Percentiles rank a stretch among this genome's conserved stretches.
These are phyloP conservation scores for Anoura caudifer DNA, from an alignment of 2,113 vertebrate species.

Conservation along the genomic window DNA sequence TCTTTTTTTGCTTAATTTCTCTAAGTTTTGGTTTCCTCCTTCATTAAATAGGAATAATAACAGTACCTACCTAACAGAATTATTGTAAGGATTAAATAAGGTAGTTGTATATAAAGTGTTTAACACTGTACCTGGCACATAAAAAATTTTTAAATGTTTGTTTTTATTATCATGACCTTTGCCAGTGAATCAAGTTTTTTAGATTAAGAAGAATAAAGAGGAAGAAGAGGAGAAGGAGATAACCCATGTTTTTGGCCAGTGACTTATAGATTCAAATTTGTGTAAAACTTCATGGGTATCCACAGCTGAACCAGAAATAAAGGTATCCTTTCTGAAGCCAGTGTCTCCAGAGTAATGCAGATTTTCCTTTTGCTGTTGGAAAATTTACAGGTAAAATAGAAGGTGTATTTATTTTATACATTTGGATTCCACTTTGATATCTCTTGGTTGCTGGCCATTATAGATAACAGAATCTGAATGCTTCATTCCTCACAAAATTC, in stretches of 20 bases:
- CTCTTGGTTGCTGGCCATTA: background rate
- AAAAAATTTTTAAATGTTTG: background rate
- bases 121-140: background rate
- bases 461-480: background rate
- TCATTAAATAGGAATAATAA: background rate
- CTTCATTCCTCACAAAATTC: background rate
- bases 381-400: conserved; percentile 28
- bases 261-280: background rate
- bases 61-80: background rate
- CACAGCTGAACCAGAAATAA: accelerated
- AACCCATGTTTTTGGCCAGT: background rate
- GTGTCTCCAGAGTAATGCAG: background rate
- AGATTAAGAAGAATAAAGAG: background rate
- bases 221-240: background rate
- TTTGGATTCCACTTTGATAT: background rate
- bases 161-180: background rate
- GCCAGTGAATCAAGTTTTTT: conserved; percentile 3
- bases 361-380: conserved; percentile 3
- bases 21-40: background rate
- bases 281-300: background rate
- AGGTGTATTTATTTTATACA: background rate
- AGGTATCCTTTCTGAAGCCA: background rate
- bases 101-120: background rate
- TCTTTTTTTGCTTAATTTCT: background rate
- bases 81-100: background rate